These are phyloP conservation scores for Pachypanchax playfairii DNA, from an alignment of 2,113 vertebrate species.

Conservation along the genomic window DNA sequence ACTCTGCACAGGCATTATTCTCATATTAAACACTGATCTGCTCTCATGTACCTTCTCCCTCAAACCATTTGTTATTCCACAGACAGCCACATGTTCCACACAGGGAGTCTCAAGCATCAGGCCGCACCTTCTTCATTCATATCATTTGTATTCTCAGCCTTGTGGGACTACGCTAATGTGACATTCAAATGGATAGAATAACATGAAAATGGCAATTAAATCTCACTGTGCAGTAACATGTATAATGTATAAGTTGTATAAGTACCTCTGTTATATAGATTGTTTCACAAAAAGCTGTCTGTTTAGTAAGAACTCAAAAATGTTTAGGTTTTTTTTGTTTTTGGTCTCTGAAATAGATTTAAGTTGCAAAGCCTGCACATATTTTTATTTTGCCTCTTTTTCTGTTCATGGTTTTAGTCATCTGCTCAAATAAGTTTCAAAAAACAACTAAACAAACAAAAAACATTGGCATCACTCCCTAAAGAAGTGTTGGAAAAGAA, in stretches of 20 bases:
- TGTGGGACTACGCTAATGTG: slow-evolving; percentile 24
- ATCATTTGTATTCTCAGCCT: slow-evolving; percentile 26
- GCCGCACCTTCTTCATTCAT: slow-evolving; percentile 21
- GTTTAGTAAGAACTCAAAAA: not conserved
- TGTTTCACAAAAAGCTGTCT: slow-evolving; percentile 19
- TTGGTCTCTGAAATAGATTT: not conserved
- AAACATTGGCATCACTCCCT: slow-evolving; percentile 30
- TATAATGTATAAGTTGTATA: not conserved
- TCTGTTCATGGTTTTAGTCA: slow-evolving; percentile 33
- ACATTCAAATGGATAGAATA: slow-evolving; percentile 15
- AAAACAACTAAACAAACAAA: no score
- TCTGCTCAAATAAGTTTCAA: no score
- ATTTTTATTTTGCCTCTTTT: slow-evolving; percentile 12
- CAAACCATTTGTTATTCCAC: slow-evolving; percentile 51
- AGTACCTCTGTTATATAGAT: slow-evolving; percentile 21
- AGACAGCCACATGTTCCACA: slow-evolving; percentile 16
- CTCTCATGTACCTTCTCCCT: slow-evolving; percentile 21
- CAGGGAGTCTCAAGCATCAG: slow-evolving; percentile 23
- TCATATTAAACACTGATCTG: slow-evolving; percentile 58
- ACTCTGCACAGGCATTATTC: slow-evolving; percentile 55
- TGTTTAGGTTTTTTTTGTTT: slow-evolving; percentile 6
- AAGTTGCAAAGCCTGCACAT: not conserved
- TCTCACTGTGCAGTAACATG: slow-evolving; percentile 24
- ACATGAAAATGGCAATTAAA: slow-evolving; percentile 30
- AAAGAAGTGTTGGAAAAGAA: slow-evolving; percentile 18